Evolutionary conservation across 2,797 vertebrate genomes (phyloP).

Genomic region (Siniperca undulata): DNA sequence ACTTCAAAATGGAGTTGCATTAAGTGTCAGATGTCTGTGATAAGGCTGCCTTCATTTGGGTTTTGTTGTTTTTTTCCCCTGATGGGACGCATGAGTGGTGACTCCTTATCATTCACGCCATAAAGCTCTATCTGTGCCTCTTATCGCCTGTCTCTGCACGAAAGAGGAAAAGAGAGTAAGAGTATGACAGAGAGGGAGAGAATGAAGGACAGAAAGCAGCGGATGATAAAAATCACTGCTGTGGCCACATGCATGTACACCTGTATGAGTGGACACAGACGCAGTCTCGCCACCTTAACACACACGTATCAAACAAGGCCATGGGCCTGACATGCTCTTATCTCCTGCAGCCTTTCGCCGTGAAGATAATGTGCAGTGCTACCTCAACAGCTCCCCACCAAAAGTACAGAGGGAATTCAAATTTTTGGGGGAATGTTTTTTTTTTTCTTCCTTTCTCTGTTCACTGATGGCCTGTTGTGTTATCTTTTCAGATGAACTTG

Average conservation of each 20-base stretch:
- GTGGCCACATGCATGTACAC: constrained; percentile 71
- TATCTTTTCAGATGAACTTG: constrained; percentile 46
- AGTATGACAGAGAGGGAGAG: constrained; percentile 68
- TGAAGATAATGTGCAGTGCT: constrained; percentile 55
- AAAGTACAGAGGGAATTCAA: constrained; percentile 68
- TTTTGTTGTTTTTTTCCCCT: constrained; percentile 60
- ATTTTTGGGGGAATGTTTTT: constrained; percentile 29
- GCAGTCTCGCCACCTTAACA: constrained; percentile 43
- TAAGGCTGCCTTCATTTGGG: constrained; percentile 78
- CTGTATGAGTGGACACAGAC: constrained; percentile 73
- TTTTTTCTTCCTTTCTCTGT: constrained; percentile 1
- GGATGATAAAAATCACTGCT: constrained; percentile 74
- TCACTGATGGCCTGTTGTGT: constrained; percentile 31
- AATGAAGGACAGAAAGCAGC: constrained; percentile 63
- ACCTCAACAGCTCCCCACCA: constrained; percentile 40
- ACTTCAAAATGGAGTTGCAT: constrained; percentile 77
- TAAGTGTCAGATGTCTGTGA: constrained; percentile 78
- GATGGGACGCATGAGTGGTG: constrained; percentile 72
- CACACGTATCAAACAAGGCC: constrained; percentile 75
- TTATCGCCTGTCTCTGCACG: constrained; percentile 75
- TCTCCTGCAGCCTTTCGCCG: constrained; percentile 63
- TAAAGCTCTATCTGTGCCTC: constrained; percentile 77
- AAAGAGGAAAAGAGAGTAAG: constrained; percentile 66
- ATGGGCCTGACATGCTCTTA: constrained; percentile 67
- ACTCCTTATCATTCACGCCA: constrained; percentile 79